Evolutionary conservation across 2,888 invertebrate genomes (phyloP).

Genomic region (Alcis repandata): DNA sequence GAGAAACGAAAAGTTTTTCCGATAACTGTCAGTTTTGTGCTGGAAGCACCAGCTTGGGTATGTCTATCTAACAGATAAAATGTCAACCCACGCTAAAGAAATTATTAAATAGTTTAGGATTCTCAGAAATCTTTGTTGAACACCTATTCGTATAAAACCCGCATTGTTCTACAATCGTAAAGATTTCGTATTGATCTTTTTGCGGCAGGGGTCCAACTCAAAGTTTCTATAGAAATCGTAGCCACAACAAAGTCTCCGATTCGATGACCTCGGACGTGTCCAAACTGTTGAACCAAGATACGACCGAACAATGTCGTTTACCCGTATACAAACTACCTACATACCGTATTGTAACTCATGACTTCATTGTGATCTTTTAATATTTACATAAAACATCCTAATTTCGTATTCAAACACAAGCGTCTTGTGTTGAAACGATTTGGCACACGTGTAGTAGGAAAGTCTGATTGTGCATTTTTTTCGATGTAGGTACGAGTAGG

Average conservation of each 20-base stretch:
- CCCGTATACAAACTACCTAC: constrained; percentile 11
- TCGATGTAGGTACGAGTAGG: neutral
- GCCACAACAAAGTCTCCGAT: constrained; percentile 21
- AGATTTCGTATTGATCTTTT: constrained; percentile 5
- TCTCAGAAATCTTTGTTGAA: too few relatives aligned
- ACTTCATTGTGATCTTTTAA: constrained; percentile 29
- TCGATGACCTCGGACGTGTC: constrained; percentile 26
- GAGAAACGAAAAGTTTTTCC: too few relatives aligned
- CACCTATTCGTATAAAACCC: too few relatives aligned
- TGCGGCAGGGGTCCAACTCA: constrained; percentile 11
- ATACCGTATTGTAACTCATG: constrained; percentile 9
- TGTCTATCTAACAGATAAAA: too few relatives aligned
- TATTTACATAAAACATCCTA: constrained; percentile 29
- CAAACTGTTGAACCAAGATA: constrained; percentile 50
- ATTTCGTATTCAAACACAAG: constrained; percentile 33
- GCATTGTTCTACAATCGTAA: too few relatives aligned
- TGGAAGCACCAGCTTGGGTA: too few relatives aligned
- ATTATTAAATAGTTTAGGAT: too few relatives aligned
- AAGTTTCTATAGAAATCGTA: constrained; percentile 24
- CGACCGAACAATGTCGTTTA: constrained; percentile 15
- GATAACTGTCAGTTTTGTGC: too few relatives aligned
- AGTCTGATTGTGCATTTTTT: neutral
- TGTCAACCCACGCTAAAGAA: too few relatives aligned
- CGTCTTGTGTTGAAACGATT: constrained; percentile 18
- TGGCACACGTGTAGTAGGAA: neutral